Base-by-base conservation (phyloP, 2,888 invertebrate genomes). In the Leptopilina drosophilae region DNA sequence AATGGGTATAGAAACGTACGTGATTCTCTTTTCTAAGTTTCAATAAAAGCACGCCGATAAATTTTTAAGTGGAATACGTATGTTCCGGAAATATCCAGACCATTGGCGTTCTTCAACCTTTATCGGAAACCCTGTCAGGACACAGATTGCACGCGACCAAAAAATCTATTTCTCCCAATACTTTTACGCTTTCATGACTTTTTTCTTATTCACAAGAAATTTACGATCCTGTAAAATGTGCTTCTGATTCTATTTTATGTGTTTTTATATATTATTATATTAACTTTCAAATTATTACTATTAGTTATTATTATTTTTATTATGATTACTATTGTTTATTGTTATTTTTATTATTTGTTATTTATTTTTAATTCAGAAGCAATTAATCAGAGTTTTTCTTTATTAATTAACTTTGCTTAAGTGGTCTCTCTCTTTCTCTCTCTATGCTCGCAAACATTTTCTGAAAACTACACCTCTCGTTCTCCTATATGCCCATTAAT, bases 1-100 rank as follows among this genome's bases (percentile, higher is more conserved):
- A 66, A 66, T 66, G 15, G 67, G 67, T 49, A 67, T 20, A 67
- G 49, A 49, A 67, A 20, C 53, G 26, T 69, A 53, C 33, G 69
- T 69, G 69, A 26, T 53, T 69, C n/a, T 42, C 49, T 33, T 26
- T 69, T 69, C 69, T 33, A 69, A 69, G 69, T 69, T 69, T 69
- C 69, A 69, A 69, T 69, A 69, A 69, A 69, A 33, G 69, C 33
- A 53, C 69, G n/a, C 14, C 69, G 69, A 69, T 69, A 69, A 69
- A 69, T 69, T 69, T 69, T 56, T 69, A 69, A 69, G 69, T 69
- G 53, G 53, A 69, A 69, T 69, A 69, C 53, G 53, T 69, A 69
- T 69, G 69, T 69, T 69, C 73, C 8, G 26, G 73, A 73, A 73
- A 73, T 73, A 73, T 56, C 73, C 40, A 56, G 73, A 73, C 56